Conservation (phyloP, 2,797 vertebrate genomes). For the Microctenopoma stevenorrisi region DNA sequence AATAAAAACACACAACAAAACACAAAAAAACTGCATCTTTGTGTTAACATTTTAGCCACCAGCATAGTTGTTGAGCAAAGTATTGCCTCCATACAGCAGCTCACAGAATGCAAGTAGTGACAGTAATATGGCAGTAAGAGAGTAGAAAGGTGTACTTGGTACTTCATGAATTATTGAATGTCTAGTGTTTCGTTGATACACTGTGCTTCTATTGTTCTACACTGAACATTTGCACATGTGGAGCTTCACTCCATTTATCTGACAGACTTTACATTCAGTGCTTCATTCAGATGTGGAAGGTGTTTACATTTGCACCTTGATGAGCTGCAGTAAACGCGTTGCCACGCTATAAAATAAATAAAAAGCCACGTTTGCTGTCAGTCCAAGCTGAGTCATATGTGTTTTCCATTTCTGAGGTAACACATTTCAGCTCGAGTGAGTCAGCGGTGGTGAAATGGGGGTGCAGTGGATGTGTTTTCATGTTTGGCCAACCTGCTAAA, state of each 20-base stretch:
- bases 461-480: conserved; percentile 40
- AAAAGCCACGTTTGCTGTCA: conserved; percentile 34
- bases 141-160: not conserved
- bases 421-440: conserved; percentile 47
- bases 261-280: conserved; percentile 15
- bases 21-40: too few species aligned
- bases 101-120: too few species aligned
- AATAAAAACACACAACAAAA: too few species aligned
- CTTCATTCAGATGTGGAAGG: conserved; percentile 26
- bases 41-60: too few species aligned
- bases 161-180: conserved; percentile 5
- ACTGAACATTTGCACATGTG: not conserved
- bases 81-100: too few species aligned
- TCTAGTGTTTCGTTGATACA: conserved; percentile 16
- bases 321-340: conserved; percentile 28
- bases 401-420: conserved; percentile 42
- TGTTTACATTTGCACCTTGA: conserved; percentile 43
- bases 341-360: too few species aligned
- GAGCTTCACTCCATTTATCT: not conserved
- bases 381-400: conserved; percentile 34
- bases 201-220: not conserved
- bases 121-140: conserved; percentile 2
- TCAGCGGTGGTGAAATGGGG: conserved; percentile 34
- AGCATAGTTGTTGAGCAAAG: too few species aligned
- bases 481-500: conserved; percentile 41